Percentiles rank a stretch among this genome's conserved stretches.
These are phyloP conservation scores for Tiaroga cobitis DNA, from an alignment of 2,797 vertebrate genomes.

Conservation along the genomic window DNA sequence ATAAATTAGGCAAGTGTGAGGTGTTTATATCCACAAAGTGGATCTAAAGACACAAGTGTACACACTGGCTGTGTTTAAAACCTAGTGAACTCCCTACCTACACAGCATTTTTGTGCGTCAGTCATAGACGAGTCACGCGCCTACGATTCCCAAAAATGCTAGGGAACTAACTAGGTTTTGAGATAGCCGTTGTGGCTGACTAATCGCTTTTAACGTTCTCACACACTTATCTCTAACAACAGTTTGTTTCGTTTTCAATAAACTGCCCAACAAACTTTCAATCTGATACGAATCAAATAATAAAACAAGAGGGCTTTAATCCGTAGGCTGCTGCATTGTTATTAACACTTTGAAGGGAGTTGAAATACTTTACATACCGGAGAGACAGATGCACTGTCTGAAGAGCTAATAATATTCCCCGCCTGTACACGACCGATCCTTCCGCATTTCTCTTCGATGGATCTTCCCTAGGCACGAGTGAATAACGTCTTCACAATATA, in stretches of 20 bases:
- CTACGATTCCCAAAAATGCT: neutral
- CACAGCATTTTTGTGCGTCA: neutral
- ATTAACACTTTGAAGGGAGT: constrained; percentile 60
- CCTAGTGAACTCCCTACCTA: neutral
- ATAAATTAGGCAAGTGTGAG: neutral
- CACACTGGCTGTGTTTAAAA: neutral
- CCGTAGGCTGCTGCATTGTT: neutral
- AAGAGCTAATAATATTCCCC: constrained; percentile 81
- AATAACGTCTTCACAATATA: constrained; percentile 30
- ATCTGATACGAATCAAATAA: neutral
- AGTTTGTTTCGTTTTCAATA: constrained; percentile 29
- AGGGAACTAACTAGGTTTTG: neutral
- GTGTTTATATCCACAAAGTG: neutral
- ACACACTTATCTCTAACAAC: neutral
- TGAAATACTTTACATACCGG: constrained; percentile 84
- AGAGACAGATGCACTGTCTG: constrained; percentile 79
- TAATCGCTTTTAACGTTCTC: constrained; percentile 23
- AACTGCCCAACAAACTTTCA: neutral
- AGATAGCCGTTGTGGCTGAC: neutral
- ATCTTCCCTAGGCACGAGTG: constrained; percentile 65
- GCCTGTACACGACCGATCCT: constrained; percentile 73
- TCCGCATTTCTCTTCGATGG: constrained; percentile 74
- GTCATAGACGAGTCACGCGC: neutral
- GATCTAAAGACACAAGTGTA: neutral
- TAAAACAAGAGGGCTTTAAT: neutral